Evolutionary conservation across 2,888 invertebrate species (phyloP), one percentile per base, ranked within the genome.

Genomic region (Epiblema foenella): DNA sequence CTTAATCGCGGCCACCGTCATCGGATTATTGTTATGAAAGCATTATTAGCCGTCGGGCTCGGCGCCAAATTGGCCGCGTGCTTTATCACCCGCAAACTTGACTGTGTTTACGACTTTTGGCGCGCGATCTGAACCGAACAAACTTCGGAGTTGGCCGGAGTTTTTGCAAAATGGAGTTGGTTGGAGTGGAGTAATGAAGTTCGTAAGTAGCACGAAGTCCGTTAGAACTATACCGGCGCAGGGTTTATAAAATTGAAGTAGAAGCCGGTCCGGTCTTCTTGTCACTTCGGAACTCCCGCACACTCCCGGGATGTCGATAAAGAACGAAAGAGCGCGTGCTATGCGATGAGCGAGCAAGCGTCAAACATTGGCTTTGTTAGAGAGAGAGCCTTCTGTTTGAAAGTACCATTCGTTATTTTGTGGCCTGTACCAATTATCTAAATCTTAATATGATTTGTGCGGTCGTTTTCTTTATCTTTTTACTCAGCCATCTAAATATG

Each of bases 61-160:
- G n/a, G 65, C 17, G 69, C 69, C 70, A 70, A 70, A 70, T 70
- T 70, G 65, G 59, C 60, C 54, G 54, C 52, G 46, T 65, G 70
- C 70, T 60, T 54, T 66, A 66, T 70, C 65, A 60, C 60, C 65
- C 70, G 65, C 70, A 54, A 54, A 66, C 59, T 66, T 49, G 46
- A 33, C 37, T 60, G 65, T 70, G 70, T 70, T 70, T 70, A 70
- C 24, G 70, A 70, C 59, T 59, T 42, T 60, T 70, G 70, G 70
- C 69, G 52, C 37, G 42, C 37, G 65, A 66, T 54, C 59, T 52
- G 54, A 66, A 46, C 54, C 33, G 51, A 24, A 56, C 58, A 12
- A 64, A 69, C 58, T 69, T 69, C 52, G 42, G 58, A 12, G 15
- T 11, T 59, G 54, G 65, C 54, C 20, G 42, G 56, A 46, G 69